Conservation (phyloP, 2,113 vertebrate species). For the Mesoclemmys tuberculata region DNA sequence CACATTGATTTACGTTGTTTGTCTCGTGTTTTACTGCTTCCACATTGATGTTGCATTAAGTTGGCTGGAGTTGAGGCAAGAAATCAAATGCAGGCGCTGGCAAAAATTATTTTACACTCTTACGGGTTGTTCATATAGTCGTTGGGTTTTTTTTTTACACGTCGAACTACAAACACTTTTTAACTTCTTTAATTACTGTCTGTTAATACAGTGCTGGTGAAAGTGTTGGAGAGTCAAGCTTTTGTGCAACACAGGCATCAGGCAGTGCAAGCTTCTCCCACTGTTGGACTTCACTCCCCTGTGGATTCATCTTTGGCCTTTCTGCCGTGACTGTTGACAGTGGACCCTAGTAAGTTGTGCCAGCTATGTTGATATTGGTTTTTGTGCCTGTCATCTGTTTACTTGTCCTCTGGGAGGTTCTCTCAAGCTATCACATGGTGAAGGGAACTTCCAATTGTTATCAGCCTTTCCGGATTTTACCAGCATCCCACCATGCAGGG, state of each 20-base stretch:
- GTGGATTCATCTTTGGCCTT: background rate
- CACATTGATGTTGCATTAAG: constrained; percentile 39
- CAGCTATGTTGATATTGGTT: background rate
- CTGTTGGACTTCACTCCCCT: fast-evolving
- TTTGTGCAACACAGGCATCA: fast-evolving
- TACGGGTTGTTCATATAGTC: background rate
- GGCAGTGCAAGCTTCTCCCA: background rate
- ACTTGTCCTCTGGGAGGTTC: background rate
- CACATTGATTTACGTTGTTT: constrained; percentile 30
- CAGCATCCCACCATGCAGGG: background rate
- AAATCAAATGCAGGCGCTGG: constrained; percentile 54
- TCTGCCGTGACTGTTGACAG: background rate
- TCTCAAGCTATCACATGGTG: background rate
- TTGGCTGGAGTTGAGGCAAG: constrained; percentile 33
- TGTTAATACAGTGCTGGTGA: fast-evolving
- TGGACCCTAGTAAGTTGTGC: background rate
- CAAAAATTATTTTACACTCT: background rate
- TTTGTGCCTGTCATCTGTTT: background rate
- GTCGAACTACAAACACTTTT: background rate
- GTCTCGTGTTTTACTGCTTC: constrained; percentile 35
- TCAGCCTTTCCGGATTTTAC: background rate
- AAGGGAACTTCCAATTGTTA: background rate
- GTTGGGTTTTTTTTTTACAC: background rate
- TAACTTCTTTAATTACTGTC: background rate
- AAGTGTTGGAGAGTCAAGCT: background rate